Percentiles rank a stretch among this genome's conserved stretches.
Evolutionary conservation across 1,140 invertebrate genomes (phyloP).

Genomic region (Brachionus manjavacas): DNA sequence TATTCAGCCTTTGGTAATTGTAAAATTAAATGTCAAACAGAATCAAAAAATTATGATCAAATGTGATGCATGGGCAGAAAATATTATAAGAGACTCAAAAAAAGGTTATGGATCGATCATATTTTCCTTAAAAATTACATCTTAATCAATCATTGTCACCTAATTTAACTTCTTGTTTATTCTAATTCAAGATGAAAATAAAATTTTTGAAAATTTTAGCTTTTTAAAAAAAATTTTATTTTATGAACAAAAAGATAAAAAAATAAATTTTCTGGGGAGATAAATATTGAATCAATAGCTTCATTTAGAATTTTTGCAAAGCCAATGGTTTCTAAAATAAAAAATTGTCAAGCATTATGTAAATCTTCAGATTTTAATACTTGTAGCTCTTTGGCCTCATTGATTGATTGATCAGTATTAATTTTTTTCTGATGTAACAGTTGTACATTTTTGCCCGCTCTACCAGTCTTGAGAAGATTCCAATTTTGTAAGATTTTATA

Average conservation of each 20-base stretch:
- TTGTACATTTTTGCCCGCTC: constrained; percentile 18
- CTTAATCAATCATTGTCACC: background rate
- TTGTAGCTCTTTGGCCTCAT: background rate
- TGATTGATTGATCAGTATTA: background rate
- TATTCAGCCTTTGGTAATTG: background rate
- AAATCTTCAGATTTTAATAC: background rate
- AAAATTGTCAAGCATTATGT: too few species aligned
- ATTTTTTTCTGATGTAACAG: background rate
- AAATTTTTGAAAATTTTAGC: background rate
- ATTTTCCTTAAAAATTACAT: background rate
- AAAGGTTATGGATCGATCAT: constrained; percentile 6
- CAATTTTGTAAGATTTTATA: background rate
- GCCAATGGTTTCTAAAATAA: background rate
- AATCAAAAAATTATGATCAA: background rate
- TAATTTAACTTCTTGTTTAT: background rate
- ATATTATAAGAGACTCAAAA: background rate
- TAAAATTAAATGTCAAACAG: background rate
- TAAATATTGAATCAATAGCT: background rate
- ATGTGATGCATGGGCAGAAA: background rate
- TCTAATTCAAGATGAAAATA: background rate
- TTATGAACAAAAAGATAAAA: background rate
- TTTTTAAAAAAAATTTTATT: background rate
- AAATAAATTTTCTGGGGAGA: background rate
- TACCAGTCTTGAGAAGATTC: constrained; percentile 7
- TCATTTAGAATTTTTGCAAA: background rate